Evolutionary conservation across 1,140 invertebrate species (phyloP), one percentile per base, ranked within the genome.

Genomic region (Orius insidiosus): DNA sequence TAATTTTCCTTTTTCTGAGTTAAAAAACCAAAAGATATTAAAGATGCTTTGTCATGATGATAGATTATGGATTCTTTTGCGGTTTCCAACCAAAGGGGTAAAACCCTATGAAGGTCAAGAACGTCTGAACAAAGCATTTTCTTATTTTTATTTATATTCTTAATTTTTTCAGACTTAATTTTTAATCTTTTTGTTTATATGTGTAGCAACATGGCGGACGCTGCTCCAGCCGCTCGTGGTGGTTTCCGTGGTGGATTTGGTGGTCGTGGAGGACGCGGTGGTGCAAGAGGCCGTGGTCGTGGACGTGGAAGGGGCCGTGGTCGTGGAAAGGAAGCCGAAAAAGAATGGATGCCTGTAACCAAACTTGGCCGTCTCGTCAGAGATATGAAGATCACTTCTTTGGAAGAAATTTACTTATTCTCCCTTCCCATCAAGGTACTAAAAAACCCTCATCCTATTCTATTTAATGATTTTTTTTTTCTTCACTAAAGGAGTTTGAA

Each of bases 391-490:
- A 98, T 99, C 55, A 78, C 81, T 49, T 80, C 80, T 19, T 67
- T 99, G n/a, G 94, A 99, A 68, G 93, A 98, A 61, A 98, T 99
- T 57, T 99, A 98, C 59, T 71, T 97, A 30, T 98, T 96, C 70
- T 98, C 95, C 40, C 66, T 98, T 6, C 95, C 95, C 10, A 98
- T 99, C 59, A 99, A 99, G 75, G 75, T 75, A 53, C 35, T 9
- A 36, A 3, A 11, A 36, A 36, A 4, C n/a, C n/a, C n/a, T n/a
- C n/a, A 36, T 4, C 3, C 14, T 4, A 11, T 36, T n/a, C n/a
- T 24, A 24, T 24, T 36, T 36, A 36, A 36, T 13, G 8, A 39
- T n/a, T 43, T 15, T 46, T 16, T n/a, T n/a, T n/a, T n/a, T n/a
- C n/a, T n/a, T n/a, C n/a, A n/a, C n/a, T n/a, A n/a, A n/a, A 78